Evolutionary conservation across 2,113 vertebrate genomes (phyloP).

Genomic region (Thalassoma bifasciatum): DNA sequence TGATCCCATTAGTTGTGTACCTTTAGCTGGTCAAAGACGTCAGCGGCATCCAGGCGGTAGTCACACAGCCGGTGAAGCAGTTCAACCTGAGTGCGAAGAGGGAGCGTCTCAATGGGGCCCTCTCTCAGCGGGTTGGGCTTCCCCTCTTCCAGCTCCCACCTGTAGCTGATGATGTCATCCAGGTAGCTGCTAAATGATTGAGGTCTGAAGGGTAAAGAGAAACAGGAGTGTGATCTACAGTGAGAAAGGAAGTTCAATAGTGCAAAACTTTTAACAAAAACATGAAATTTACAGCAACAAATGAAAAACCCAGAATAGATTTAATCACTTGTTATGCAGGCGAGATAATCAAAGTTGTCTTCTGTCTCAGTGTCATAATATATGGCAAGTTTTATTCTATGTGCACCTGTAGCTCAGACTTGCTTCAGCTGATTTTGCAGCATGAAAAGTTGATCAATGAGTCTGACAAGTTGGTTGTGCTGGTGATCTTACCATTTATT

Average conservation of each 20-base stretch:
- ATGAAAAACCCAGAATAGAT: not conserved
- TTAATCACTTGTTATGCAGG: too few relatives aligned
- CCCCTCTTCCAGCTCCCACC: constrained; percentile 98
- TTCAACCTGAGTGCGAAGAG: constrained; percentile 90
- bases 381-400: not conserved
- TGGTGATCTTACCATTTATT: too few relatives aligned
- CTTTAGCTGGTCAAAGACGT: constrained; percentile 98
- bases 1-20: constrained; percentile 66
- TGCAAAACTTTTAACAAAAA: not conserved
- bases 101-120: constrained; percentile 88
- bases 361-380: not conserved
- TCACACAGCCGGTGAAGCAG: constrained; percentile 97
- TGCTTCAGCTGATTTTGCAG: not conserved
- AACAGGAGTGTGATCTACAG: not conserved
- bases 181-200: constrained; percentile 94
- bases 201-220: constrained; percentile 77
- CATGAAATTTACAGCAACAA: not conserved
- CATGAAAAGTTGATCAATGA: not conserved
- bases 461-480: too few relatives aligned
- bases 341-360: too few relatives aligned
- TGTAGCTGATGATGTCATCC: constrained; percentile 98
- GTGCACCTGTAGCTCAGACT: not conserved
- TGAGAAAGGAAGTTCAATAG: not conserved
- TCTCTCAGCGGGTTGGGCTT: constrained; percentile 94
- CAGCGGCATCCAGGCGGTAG: constrained; percentile 95